Evolutionary conservation across 2,888 invertebrate genomes (phyloP).

Genomic region (Agriopis marginaria): DNA sequence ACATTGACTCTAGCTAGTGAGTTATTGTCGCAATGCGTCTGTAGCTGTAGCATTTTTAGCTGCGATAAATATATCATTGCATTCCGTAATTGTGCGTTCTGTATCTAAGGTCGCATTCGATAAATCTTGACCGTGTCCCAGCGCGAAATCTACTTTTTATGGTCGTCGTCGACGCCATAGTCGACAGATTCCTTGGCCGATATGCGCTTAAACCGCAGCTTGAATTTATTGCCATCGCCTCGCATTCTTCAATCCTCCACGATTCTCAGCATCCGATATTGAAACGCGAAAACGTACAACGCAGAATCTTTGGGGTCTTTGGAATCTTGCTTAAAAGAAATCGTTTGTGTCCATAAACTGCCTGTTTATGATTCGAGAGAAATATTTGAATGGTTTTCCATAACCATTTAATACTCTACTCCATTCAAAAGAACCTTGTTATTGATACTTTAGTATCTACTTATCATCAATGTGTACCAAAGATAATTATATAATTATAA

Average conservation of each 20-base stretch:
- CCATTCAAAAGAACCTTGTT: neutral
- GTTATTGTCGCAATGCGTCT: constrained; percentile 25
- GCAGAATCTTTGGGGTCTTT: constrained; percentile 30
- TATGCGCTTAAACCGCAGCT: constrained; percentile 65
- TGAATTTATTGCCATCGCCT: constrained; percentile 66
- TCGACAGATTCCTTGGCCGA: constrained; percentile 76
- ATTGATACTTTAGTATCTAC: no score
- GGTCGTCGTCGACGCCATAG: constrained; percentile 61
- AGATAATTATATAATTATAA: no score
- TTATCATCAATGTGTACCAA: no score
- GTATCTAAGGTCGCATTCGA: constrained; percentile 69
- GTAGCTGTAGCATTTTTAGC: constrained; percentile 51
- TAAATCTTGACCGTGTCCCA: constrained; percentile 75
- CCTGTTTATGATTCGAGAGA: neutral
- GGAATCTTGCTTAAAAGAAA: constrained; percentile 2
- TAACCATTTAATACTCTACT: neutral
- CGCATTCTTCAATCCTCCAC: constrained; percentile 66
- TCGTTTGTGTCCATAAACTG: constrained; percentile 7
- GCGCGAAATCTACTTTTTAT: constrained; percentile 77
- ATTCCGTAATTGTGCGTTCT: constrained; percentile 62
- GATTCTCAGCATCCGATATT: constrained; percentile 50
- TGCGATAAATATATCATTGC: constrained; percentile 62
- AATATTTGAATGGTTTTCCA: constrained; percentile 1
- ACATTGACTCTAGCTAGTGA: constrained; percentile 31
- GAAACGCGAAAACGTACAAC: constrained; percentile 45